Evolutionary conservation across 2,797 vertebrate genomes (phyloP).

Genomic region (Tachyglossus aculeatus): DNA sequence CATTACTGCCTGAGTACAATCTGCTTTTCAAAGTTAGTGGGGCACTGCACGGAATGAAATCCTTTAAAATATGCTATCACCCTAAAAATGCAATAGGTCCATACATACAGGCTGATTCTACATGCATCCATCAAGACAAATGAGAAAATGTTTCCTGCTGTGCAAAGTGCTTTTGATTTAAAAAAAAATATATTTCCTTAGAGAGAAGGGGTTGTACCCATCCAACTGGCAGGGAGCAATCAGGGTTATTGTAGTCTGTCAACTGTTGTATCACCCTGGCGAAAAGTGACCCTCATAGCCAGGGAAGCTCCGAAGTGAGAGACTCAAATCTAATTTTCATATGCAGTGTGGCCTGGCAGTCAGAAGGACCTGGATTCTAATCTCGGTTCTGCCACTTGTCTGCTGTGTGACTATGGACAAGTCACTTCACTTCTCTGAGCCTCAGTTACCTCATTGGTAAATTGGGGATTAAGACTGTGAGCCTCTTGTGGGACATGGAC

Average conservation of each 20-base stretch:
- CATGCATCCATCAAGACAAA: constrained; percentile 40
- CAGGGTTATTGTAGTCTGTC: too few relatives aligned
- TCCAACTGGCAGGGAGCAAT: neutral
- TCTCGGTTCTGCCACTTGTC: too few relatives aligned
- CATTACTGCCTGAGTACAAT: constrained; percentile 48
- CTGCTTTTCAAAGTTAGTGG: constrained; percentile 61
- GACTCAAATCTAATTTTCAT: constrained; percentile 51
- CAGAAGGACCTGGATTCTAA: too few relatives aligned
- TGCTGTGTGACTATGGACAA: too few relatives aligned
- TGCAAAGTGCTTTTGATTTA: constrained; percentile 10
- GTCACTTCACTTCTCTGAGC: too few relatives aligned
- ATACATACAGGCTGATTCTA: constrained; percentile 33
- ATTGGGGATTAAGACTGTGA: too few relatives aligned
- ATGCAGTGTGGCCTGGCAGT: too few relatives aligned
- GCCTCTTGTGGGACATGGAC: too few relatives aligned
- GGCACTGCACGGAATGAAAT: constrained; percentile 49
- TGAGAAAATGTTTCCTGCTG: fast-evolving
- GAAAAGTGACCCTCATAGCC: neutral
- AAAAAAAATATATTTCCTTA: neutral
- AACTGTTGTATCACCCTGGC: neutral
- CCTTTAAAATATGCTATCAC: constrained; percentile 42
- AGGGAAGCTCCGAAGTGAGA: constrained; percentile 31
- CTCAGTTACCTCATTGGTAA: too few relatives aligned
- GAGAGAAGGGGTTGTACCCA: neutral
- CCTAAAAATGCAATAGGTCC: constrained; percentile 46